Conservation (phyloP, 2,888 invertebrate genomes). For the Hemistola chrysoprasaria region DNA sequence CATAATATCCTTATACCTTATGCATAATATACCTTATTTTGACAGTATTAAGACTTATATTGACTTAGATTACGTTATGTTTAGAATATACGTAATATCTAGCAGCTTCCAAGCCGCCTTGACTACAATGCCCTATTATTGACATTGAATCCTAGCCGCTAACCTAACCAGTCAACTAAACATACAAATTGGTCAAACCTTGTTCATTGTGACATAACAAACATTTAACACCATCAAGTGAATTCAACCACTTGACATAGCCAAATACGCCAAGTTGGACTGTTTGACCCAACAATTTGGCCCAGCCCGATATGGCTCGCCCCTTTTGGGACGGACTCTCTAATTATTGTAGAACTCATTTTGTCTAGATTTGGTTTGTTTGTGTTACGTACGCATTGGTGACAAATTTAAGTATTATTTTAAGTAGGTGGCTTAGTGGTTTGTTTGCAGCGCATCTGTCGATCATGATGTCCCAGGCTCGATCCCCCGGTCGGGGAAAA, state of each 20-base stretch:
- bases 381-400: slow-evolving; percentile 33
- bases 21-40: no score
- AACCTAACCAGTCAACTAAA: slow-evolving; percentile 6
- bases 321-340: slow-evolving; percentile 59
- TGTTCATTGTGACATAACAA: slow-evolving; percentile 28
- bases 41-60: no score
- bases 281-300: slow-evolving; percentile 59
- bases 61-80: no score
- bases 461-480: no score
- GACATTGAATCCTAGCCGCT: slow-evolving; percentile 4
- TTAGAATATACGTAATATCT: no score
- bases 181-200: slow-evolving; percentile 19
- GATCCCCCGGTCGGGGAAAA: no score
- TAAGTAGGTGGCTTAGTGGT: no score
- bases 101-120: not conserved
- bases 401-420: slow-evolving; percentile 28
- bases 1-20: no score
- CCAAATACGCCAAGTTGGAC: slow-evolving; percentile 49
- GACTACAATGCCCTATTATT: slow-evolving; percentile 1
- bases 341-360: slow-evolving; percentile 62
- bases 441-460: no score
- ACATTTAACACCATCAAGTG: slow-evolving; percentile 26
- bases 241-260: slow-evolving; percentile 45
- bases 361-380: slow-evolving; percentile 38
- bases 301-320: slow-evolving; percentile 51